phyloP scores from a whole-genome alignment of 2,888 invertebrate species.

The Drosophila parthenogenetica region DNA sequence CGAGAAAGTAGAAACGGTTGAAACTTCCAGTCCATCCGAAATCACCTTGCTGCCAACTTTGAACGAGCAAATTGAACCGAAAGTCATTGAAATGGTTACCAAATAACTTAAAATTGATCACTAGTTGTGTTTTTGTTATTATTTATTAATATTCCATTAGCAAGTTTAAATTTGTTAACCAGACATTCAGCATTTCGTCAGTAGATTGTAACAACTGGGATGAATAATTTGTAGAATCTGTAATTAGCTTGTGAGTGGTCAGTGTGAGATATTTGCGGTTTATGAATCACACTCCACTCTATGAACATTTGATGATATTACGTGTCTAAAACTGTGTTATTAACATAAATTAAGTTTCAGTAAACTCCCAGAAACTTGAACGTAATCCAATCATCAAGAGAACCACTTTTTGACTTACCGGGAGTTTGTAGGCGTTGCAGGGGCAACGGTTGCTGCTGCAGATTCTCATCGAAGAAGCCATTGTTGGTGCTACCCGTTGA shows the following conservation, averaged over 20 bases:
- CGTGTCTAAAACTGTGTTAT: background rate
- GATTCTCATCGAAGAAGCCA: slow-evolving; percentile 69
- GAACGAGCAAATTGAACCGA: background rate
- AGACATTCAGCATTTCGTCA: background rate
- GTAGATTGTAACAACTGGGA: background rate
- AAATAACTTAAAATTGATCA: background rate
- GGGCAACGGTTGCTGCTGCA: slow-evolving; percentile 62
- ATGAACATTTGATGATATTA: background rate
- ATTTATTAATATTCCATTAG: background rate
- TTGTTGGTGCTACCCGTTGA: slow-evolving; percentile 70
- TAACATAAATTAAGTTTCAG: background rate
- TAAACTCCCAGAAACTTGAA: background rate
- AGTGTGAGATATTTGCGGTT: slow-evolving; percentile 21
- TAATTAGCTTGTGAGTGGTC: slow-evolving; percentile 3
- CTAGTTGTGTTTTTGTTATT: background rate
- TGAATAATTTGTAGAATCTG: slow-evolving; percentile 10
- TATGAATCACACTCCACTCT: slow-evolving; percentile 26
- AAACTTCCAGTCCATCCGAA: background rate
- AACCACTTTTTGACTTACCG: slow-evolving; percentile 54
- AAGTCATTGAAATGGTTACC: background rate
- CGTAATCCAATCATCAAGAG: background rate
- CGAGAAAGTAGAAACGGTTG: background rate
- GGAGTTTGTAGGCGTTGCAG: slow-evolving; percentile 67
- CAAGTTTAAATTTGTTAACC: background rate
- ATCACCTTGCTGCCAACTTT: background rate